Base-by-base conservation (phyloP, 1,140 invertebrate genomes). In the Polyergus mexicanus region DNA sequence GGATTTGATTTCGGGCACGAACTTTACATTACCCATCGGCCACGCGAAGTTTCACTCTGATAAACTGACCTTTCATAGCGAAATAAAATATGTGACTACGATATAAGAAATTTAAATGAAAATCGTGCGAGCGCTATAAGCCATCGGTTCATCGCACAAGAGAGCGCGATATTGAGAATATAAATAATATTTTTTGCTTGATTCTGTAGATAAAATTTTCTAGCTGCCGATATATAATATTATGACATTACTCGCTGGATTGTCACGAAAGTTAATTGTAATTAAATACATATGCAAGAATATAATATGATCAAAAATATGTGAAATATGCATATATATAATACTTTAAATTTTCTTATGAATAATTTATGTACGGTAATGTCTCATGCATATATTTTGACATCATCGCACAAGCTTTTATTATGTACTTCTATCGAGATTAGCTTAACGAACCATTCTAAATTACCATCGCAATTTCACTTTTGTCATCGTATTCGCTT, bases 1-100 rank as follows among this genome's bases (percentile, higher is more conserved):
- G 68, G 68, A 83, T 83, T 83, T 74, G 78, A 83, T 83, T 83
- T 83, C 78, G 22, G 51, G n/a, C 65, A 56, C 68, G 38, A 83
- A 83, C 78, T 83, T 83, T 83, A 60, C 54, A 56, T 74, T 80
- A 25, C 65, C 35, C 44, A 28, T 44, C 78, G 68, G 25, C 19
- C 47, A 51, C 54, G 25, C 38, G 25, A 81, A 81, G 54, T 72
- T 83, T 44, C 38, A 38, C 66, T 68, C 68, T 44, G 78, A 83
- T 83, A 83, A 83, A 83, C 25, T 38, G 38, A 25, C 56, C 54
- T 56, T 71, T 69, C 32, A 13, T 22, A 13, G 16, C 11, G 78
- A 81, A 58, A 81, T 81, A 81, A 81, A 81, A 44, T 60, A 74
- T n/a, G 41, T 22, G 65, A 22, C 47, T 54, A 32, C 32, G 35